A percentile compares a stretch with the other conserved stretches of the same genome.
Conservation (phyloP, 2,797 vertebrate genomes). For the Acridotheres tristis region DNA sequence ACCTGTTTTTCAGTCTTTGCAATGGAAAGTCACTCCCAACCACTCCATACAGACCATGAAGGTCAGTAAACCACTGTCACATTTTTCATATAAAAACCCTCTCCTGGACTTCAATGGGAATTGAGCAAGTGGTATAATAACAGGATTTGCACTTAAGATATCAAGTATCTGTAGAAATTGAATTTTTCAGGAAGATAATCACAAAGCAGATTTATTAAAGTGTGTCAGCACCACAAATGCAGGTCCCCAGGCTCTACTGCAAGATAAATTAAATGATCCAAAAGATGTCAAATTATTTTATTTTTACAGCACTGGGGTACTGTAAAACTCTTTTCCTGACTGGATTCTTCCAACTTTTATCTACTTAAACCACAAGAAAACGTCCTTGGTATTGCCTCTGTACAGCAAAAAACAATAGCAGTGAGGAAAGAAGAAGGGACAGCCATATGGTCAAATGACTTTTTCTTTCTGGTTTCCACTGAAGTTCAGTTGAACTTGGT, state of each 20-base stretch:
- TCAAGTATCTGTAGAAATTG: not conserved
- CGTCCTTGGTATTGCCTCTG: not conserved
- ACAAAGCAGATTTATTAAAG: not conserved
- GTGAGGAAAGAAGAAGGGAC: not conserved
- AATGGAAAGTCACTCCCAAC: not conserved
- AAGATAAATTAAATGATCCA: constrained; percentile 10
- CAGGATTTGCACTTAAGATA: not conserved
- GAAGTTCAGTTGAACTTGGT: not conserved
- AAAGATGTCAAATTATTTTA: not conserved
- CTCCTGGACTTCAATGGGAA: not conserved
- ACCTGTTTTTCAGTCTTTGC: not conserved
- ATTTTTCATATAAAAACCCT: not conserved
- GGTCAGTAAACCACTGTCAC: not conserved
- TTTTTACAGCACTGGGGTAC: not conserved
- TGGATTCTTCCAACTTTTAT: not conserved
- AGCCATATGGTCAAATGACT: not conserved
- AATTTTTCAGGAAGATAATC: constrained; percentile 5
- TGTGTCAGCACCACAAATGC: not conserved
- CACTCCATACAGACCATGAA: not conserved
- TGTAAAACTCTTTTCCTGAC: not conserved
- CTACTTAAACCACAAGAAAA: not conserved
- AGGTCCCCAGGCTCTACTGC: not conserved
- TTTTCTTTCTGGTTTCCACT: not conserved
- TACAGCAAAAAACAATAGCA: not conserved
- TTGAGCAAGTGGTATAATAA: not conserved